Conservation (phyloP, 92 coral and sea anemone genomes). For the Virgularia gustaviana region DNA sequence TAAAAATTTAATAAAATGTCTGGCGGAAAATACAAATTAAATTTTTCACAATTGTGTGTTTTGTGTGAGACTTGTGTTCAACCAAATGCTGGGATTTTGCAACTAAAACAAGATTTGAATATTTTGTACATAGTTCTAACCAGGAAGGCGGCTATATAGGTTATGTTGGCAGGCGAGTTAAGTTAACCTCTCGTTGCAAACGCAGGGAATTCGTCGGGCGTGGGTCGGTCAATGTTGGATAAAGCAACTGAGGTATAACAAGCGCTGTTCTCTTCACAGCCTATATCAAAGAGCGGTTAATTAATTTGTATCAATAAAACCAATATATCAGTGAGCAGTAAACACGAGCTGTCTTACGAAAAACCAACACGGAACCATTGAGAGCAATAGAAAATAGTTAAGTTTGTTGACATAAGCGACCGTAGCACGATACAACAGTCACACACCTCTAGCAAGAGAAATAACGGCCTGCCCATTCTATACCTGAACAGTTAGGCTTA, state of each 20-base stretch:
- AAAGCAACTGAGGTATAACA: no score
- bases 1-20: constrained; percentile 36
- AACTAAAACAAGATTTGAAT: no score
- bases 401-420: constrained; percentile 24
- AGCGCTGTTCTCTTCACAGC: no score
- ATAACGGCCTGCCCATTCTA: not conserved
- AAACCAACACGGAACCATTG: constrained; percentile 31
- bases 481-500: no score
- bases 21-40: constrained; percentile 20
- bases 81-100: no score
- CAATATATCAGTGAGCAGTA: constrained; percentile 18
- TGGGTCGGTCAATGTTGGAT: no score
- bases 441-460: not conserved
- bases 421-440: not conserved
- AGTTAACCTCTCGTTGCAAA: no score
- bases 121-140: no score
- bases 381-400: constrained; percentile 10
- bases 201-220: no score
- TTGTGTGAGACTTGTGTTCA: not conserved
- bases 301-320: constrained; percentile 29
- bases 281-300: constrained; percentile 19
- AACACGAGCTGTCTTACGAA: not conserved
- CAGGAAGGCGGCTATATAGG: no score
- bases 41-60: constrained; percentile 6
- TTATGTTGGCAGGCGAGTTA: no score